phyloP scores from a whole-genome alignment of 2,797 vertebrate species.

The Parambassis ranga region DNA sequence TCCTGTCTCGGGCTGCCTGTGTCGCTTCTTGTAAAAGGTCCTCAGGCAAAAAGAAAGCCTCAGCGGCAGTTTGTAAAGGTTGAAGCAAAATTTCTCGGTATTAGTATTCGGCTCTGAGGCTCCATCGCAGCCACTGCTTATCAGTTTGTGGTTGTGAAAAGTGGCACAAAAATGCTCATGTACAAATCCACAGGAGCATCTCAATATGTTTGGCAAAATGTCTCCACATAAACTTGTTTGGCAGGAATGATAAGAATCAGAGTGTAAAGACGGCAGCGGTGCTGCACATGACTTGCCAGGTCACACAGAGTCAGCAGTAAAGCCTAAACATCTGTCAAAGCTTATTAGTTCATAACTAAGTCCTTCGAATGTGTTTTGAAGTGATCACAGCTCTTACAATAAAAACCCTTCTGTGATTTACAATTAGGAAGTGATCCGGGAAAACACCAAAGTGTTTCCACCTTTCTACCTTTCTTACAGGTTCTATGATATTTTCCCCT shows the following conservation, averaged over 20 bases:
- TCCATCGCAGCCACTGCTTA: not conserved
- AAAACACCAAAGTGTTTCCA: constrained; percentile 29
- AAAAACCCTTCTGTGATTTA: constrained; percentile 42
- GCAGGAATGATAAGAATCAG: constrained; percentile 61
- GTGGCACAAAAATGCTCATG: constrained; percentile 19
- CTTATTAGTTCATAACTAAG: constrained; percentile 55
- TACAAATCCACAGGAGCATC: not conserved
- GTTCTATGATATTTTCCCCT: not conserved
- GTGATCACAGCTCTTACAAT: constrained; percentile 32
- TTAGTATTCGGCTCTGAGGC: constrained; percentile 38
- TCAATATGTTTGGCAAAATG: constrained; percentile 12
- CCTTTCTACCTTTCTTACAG: constrained; percentile 10
- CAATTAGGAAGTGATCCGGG: constrained; percentile 31
- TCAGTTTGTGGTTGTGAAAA: constrained; percentile 33
- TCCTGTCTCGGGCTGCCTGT: constrained; percentile 70
- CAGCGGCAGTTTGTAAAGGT: constrained; percentile 37
- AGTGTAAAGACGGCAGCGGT: constrained; percentile 1
- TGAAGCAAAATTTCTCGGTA: constrained; percentile 56
- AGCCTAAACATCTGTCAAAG: constrained; percentile 50
- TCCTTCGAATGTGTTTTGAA: constrained; percentile 26
- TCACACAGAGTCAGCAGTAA: constrained; percentile 33
- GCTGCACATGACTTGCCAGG: constrained; percentile 5
- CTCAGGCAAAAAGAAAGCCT: constrained; percentile 58
- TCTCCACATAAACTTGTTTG: constrained; percentile 52
- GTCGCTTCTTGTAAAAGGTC: constrained; percentile 79